Conservation (phyloP, 2,797 vertebrate species). For the Poecilia wingei region DNA sequence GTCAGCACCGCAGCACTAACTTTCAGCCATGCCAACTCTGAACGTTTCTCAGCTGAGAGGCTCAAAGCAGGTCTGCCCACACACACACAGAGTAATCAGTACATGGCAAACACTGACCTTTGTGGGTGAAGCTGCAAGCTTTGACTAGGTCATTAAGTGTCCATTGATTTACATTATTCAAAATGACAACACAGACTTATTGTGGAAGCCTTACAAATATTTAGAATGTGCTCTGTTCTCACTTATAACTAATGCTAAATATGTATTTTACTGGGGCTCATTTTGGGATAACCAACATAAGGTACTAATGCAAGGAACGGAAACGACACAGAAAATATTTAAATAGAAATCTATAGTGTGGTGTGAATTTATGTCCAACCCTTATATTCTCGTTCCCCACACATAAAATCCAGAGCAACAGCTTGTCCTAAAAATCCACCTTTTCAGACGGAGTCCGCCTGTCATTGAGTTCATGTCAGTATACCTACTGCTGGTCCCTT, state of each 20-base stretch:
- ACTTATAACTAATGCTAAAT: not conserved
- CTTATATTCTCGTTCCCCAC: not conserved
- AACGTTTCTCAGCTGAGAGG: constrained; percentile 56
- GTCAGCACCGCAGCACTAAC: constrained; percentile 51
- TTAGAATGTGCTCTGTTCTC: not conserved
- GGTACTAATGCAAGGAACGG: not conserved
- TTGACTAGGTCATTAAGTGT: not conserved
- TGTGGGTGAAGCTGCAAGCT: constrained; percentile 36
- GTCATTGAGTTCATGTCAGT: not conserved
- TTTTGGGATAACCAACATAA: not conserved
- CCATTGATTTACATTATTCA: not conserved
- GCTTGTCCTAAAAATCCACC: not conserved
- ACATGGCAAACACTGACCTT: constrained; percentile 60
- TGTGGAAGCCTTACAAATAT: not conserved
- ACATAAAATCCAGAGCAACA: not conserved
- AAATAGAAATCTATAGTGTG: not conserved
- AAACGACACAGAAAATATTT: not conserved
- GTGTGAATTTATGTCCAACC: not conserved
- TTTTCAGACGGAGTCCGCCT: not conserved
- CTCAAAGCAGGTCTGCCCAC: constrained; percentile 21
- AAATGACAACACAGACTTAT: not conserved
- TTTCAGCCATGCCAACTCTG: constrained; percentile 59
- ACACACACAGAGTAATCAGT: constrained; percentile 58
- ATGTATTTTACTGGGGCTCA: not conserved
- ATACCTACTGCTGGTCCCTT: not conserved